Evolutionary conservation across 2,888 invertebrate species (phyloP).

Genomic region (Argyra leucocephala): DNA sequence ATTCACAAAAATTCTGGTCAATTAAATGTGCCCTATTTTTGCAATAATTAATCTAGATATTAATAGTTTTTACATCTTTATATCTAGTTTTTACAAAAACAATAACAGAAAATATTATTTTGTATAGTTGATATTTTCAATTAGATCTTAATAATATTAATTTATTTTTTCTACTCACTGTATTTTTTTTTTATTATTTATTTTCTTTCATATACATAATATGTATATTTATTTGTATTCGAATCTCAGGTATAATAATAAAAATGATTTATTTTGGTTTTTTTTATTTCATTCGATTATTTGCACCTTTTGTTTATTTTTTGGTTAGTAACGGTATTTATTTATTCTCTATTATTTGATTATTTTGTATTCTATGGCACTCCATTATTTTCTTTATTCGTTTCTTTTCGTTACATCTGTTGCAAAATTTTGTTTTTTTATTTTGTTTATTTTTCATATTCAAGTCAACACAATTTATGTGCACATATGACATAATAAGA

Average conservation of each 20-base stretch:
- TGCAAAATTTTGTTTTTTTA: neutral
- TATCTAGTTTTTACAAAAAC: no score
- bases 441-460: no score
- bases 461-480: no score
- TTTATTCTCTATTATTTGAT: neutral
- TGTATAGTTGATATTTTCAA: neutral
- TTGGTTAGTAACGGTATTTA: neutral
- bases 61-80: no score
- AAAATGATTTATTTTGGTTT: conserved; percentile 3
- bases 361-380: neutral
- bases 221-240: neutral
- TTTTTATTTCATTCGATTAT: conserved; percentile 2
- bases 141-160: no score
- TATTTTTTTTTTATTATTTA: no score
- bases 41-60: no score
- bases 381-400: neutral
- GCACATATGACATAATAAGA: no score
- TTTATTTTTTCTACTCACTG: no score
- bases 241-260: conserved; percentile 6
- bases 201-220: no score
- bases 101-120: neutral
- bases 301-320: conserved; percentile 2
- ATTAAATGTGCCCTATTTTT: no score
- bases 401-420: neutral
- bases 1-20: no score